These are phyloP conservation scores for Sipha flava DNA, from an alignment of 1,140 invertebrate genomes.

Conservation along the genomic window DNA sequence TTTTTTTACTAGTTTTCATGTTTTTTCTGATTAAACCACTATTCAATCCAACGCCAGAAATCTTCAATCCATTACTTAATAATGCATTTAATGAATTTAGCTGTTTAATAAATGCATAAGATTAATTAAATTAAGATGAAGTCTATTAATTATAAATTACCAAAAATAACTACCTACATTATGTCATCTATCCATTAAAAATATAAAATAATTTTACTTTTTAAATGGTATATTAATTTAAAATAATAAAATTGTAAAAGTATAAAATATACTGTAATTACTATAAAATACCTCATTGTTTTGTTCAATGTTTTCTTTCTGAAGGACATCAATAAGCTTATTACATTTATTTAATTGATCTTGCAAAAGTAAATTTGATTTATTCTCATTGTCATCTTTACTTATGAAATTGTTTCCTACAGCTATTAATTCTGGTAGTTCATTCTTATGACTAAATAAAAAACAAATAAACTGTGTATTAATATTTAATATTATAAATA, in stretches of 20 bases:
- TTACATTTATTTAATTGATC: slow-evolving; percentile 1
- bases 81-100: neutral
- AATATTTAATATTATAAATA: too few relatives aligned
- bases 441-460: neutral
- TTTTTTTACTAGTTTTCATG: neutral
- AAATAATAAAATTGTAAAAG: too few relatives aligned
- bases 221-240: too few relatives aligned
- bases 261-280: too few relatives aligned
- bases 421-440: neutral
- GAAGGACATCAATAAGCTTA: neutral
- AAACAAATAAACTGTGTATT: neutral
- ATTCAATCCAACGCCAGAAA: neutral
- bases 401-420: neutral
- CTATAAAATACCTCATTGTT: neutral
- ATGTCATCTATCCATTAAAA: too few relatives aligned
- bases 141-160: too few relatives aligned
- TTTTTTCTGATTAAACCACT: neutral
- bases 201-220: too few relatives aligned
- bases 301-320: slow-evolving; percentile 7
- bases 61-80: neutral
- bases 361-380: slow-evolving; percentile 20
- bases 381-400: neutral
- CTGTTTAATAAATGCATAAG: neutral
- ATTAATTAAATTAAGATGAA: too few relatives aligned
- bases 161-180: too few relatives aligned